These are phyloP conservation scores for Leucoma salicis DNA, from an alignment of 2,888 invertebrate species.

Conservation along the genomic window DNA sequence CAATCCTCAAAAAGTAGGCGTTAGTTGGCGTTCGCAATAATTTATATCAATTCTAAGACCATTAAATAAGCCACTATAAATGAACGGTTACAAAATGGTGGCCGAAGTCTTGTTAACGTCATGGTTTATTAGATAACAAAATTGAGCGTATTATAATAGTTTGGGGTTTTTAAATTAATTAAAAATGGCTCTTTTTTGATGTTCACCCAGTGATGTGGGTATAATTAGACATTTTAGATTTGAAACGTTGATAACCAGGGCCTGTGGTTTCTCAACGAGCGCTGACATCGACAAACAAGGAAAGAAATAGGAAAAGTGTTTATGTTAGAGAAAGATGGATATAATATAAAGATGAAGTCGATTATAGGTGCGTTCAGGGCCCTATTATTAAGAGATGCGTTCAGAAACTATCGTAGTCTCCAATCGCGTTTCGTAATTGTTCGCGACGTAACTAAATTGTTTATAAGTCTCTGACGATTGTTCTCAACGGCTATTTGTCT, in stretches of 20 bases:
- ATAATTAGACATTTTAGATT: constrained; percentile 79
- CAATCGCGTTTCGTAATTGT: constrained; percentile 76
- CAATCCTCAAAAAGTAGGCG: constrained; percentile 41
- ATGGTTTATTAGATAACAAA: constrained; percentile 78
- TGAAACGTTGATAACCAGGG: constrained; percentile 65
- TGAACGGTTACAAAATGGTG: constrained; percentile 64
- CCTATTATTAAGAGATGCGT: constrained; percentile 78
- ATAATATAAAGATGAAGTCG: constrained; percentile 56
- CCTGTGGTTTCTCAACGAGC: constrained; percentile 62
- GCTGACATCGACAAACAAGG: constrained; percentile 63
- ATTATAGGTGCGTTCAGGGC: constrained; percentile 55
- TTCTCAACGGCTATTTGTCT: constrained; percentile 78
- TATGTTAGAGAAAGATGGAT: constrained; percentile 45
- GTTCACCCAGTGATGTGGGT: constrained; percentile 77
- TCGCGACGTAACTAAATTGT: constrained; percentile 74
- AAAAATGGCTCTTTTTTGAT: constrained; percentile 74
- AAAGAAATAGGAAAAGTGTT: constrained; percentile 31
- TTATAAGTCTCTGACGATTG: constrained; percentile 76
- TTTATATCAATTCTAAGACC: constrained; percentile 60
- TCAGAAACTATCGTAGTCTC: constrained; percentile 63
- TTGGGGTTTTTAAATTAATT: constrained; percentile 77
- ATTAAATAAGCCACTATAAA: constrained; percentile 44
- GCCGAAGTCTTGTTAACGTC: constrained; percentile 65
- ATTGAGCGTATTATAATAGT: constrained; percentile 79
- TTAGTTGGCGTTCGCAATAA: constrained; percentile 44